Percentiles rank a stretch among this genome's conserved stretches.
Conservation (phyloP, 1,140 invertebrate genomes). For the Conopomorpha cramerella region DNA sequence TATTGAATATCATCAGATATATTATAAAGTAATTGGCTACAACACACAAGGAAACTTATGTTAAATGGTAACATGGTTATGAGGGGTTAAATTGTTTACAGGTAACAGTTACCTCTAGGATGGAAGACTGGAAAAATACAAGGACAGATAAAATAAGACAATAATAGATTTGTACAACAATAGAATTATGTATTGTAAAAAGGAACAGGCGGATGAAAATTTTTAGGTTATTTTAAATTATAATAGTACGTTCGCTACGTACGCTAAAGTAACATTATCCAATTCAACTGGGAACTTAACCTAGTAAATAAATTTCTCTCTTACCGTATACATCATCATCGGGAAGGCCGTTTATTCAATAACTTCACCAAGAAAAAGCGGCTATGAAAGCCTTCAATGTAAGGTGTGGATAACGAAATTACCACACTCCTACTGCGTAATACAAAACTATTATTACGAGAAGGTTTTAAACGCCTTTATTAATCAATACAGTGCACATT, state of each 20-base stretch:
- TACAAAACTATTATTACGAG: no score
- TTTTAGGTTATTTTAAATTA: neutral
- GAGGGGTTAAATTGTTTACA: neutral
- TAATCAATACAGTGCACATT: no score
- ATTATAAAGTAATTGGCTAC: neutral
- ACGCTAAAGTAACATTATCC: constrained; percentile 1
- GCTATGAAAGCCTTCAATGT: no score
- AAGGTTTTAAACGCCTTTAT: no score
- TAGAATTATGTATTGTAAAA: no score
- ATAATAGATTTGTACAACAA: neutral
- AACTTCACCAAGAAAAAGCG: neutral
- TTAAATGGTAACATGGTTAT: neutral
- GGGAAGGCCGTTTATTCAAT: neutral
- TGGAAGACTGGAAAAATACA: neutral
- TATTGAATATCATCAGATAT: neutral
- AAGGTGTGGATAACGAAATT: no score
- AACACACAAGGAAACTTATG: neutral
- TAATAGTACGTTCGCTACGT: neutral
- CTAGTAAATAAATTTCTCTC: constrained; percentile 6
- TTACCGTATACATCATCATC: constrained; percentile 53
- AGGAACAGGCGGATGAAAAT: no score
- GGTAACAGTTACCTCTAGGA: neutral
- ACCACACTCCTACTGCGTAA: no score
- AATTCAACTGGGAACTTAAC: neutral
- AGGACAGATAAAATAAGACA: neutral